Evolutionary conservation across 2,888 invertebrate species (phyloP), one percentile per base, ranked within the genome.

Genomic region (Microdon myrmicae): DNA sequence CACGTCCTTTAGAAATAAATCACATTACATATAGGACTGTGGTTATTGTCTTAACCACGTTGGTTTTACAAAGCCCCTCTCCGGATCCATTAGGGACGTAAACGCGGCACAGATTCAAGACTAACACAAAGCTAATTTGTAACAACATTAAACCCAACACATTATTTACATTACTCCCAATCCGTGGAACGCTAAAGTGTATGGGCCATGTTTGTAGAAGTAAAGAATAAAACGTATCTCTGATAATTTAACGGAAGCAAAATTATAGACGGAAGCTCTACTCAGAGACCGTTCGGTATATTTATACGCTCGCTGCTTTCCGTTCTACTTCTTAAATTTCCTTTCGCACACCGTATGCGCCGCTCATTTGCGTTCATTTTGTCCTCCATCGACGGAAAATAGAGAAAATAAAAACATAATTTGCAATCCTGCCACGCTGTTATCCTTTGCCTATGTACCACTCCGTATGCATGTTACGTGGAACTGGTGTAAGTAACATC

Each of bases 401-500:
- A 17, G 10, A 23, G 32, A 41, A 45, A 59, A 41, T 41, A 53
- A 60, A 28, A 31, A 32, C 19, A 60, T 44, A 48, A 55, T 55
- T 55, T 38, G 39, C 60, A 49, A 39, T 14, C 28, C 22, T 16
- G 8, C 14, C 41, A 17, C 35, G 2, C 10, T 16, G 13, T n/a
- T 23, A 13, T 22, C 14, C 4, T 2, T 28, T 39, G 41, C 29
- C 39, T 22, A 13, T 37, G 38, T 39, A 20, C 9, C 19, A 7
- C 3, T 13, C 4, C 5, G 6, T 10, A 39, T 20, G 26, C 17
- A 41, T 45, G 45, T 23, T 28, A 22, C 9, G 14, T 23, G 29
- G 22, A 32, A 44, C 60, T 55, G 38, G 44, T 48, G 48, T 55
- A 48, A 55, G 39, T 60, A 48, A 48, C 26, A 60, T 55, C 55